Base-by-base conservation (phyloP, 2,797 vertebrate genomes). In the Paguma larvata region DNA sequence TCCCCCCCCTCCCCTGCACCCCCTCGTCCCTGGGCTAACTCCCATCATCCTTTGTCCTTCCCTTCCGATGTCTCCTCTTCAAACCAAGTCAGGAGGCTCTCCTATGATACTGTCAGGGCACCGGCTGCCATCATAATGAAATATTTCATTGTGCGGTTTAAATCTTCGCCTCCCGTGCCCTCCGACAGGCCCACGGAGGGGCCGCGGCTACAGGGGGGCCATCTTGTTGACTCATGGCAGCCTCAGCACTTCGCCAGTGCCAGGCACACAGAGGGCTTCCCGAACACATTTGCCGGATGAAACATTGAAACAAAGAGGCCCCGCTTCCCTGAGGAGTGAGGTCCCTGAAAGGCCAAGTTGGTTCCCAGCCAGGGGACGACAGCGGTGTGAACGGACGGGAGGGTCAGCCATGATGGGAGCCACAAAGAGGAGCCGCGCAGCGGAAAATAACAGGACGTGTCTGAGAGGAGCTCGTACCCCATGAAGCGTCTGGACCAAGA, bases 121-220 rank as follows among this genome's bases (percentile, higher is more conserved):
- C 30, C 53, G 15, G 19, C 44, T 11, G 25, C 65, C 23, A 56
- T 19, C 15, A 32, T 63, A n/a, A 63, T 73, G 56, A 79, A 67
- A 86, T n/a, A 70, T 68, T 56, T 34, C 27, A 32, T 46, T 16
- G 18, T 67, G 8, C 67, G n/a, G 19, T 7, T 27, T 51, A 30
- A n/a, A 16, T 56, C 30, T 46, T 46, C 25, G n/a, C 70, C 62
- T 77, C n/a, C 83, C 21, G 7, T 44, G 67, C 18, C 46, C 41
- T n/a, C 38, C 13, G 38, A 23, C 46, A 48, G 67, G n/a, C 25
- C 85, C 73, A 18, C 19, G 19, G 70, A 56, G 51, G 23, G 13
- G 7, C 3, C 21, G 21, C 1, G 1, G 12, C 9, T 27, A 27
- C 4, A n/a, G n/a, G 0, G 21, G 34, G 6, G 8, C 16, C 67